Conservation (phyloP, 2,888 invertebrate genomes). For the Chrysolina oricalcia region DNA sequence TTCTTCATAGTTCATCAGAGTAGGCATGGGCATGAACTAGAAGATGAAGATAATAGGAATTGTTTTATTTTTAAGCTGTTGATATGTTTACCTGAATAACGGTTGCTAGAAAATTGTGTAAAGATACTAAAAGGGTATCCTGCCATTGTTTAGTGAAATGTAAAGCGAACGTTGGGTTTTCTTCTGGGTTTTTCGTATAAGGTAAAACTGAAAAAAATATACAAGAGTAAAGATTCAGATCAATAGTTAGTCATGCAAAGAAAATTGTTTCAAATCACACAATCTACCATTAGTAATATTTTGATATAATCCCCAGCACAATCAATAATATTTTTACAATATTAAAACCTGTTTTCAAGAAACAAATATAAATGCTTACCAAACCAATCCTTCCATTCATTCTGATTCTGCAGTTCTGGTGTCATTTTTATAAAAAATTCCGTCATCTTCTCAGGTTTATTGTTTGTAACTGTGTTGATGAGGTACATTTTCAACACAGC, state of each 20-base stretch:
- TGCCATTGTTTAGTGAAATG: conserved; percentile 97
- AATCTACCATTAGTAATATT: too few relatives aligned
- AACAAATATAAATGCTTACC: conserved; percentile 77
- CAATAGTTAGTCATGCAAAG: too few relatives aligned
- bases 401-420: conserved; percentile 88
- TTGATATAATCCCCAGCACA: too few relatives aligned
- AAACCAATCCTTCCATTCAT: conserved; percentile 98
- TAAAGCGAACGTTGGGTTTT: conserved; percentile 88
- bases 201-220: conserved; percentile 83
- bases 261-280: too few relatives aligned
- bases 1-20: conserved; percentile 88
- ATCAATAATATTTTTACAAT: too few relatives aligned
- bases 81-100: conserved; percentile 79
- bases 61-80: conserved; percentile 21
- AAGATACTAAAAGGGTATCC: conserved; percentile 91
- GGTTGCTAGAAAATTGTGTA: conserved; percentile 94
- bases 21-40: conserved; percentile 91
- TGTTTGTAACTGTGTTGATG: conserved; percentile 88
- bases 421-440: conserved; percentile 94
- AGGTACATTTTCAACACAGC: conserved; percentile 91
- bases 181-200: conserved; percentile 93
- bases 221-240: background rate
- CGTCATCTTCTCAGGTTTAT: conserved; percentile 87
- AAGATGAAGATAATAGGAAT: conserved; percentile 34
- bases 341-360: too few relatives aligned